A percentile compares a stretch with the other conserved stretches of the same genome.
phyloP scores from a whole-genome alignment of 92 coral and sea anemone genomes.

The Epizoanthus ramosus region DNA sequence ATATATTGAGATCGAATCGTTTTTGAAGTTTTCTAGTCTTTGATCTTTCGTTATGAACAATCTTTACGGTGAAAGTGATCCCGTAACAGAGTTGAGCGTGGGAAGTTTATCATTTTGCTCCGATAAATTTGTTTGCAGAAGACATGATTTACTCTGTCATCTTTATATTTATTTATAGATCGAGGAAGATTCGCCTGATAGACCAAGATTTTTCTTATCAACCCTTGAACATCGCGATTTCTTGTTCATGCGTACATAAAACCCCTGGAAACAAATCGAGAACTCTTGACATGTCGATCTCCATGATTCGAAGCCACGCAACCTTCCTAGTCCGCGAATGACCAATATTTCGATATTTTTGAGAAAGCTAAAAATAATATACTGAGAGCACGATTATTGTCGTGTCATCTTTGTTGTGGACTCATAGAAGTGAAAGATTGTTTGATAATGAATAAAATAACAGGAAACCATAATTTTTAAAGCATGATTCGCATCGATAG shows the following conservation, averaged over 20 bases:
- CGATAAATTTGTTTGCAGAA: slow-evolving; percentile 4
- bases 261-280: slow-evolving; percentile 11
- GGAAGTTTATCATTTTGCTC: too few relatives aligned
- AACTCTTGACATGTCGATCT: slow-evolving; percentile 32
- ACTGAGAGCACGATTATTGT: neutral
- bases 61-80: neutral
- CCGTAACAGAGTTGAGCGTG: too few relatives aligned
- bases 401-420: neutral
- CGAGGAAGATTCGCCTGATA: neutral
- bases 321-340: neutral
- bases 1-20: neutral
- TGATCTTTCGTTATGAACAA: too few relatives aligned
- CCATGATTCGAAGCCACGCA: slow-evolving; percentile 1
- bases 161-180: neutral
- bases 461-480: neutral
- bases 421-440: neutral
- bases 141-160: neutral
- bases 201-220: slow-evolving; percentile 19
- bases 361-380: slow-evolving; percentile 1
- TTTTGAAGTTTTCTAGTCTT: neutral
- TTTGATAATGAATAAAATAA: neutral
- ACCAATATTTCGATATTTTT: slow-evolving; percentile 25
- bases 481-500: neutral
- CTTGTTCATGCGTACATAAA: slow-evolving; percentile 4
- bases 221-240: neutral